phyloP scores from a whole-genome alignment of 1,140 invertebrate genomes.

The Oscheius sp. region DNA sequence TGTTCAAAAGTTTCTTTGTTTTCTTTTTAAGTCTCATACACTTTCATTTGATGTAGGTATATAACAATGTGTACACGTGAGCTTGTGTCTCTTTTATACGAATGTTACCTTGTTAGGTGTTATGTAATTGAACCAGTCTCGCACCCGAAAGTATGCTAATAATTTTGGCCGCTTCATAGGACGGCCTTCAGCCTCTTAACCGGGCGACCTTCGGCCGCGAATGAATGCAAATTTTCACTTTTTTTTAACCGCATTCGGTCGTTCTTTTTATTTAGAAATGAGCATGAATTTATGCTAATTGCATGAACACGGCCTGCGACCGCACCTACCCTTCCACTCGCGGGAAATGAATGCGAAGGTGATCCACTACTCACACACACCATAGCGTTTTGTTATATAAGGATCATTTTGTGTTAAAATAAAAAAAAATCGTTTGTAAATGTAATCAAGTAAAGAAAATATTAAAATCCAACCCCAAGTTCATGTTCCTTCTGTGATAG shows the following conservation, averaged over 20 bases:
- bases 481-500: constrained; percentile 2
- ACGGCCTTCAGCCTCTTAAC: too few relatives aligned
- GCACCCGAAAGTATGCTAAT: background rate
- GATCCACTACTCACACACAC: too few relatives aligned
- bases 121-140: background rate
- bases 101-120: background rate
- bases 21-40: background rate
- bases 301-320: too few relatives aligned
- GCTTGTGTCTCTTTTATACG: background rate
- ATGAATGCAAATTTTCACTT: too few relatives aligned
- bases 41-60: background rate
- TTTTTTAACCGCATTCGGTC: too few relatives aligned
- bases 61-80: background rate
- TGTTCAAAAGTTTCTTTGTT: background rate
- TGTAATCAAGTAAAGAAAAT: background rate
- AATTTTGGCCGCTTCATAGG: background rate
- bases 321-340: too few relatives aligned
- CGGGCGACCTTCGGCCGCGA: too few relatives aligned
- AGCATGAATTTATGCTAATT: too few relatives aligned
- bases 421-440: background rate
- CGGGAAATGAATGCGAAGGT: too few relatives aligned
- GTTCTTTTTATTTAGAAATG: too few relatives aligned
- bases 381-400: too few relatives aligned
- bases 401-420: too few relatives aligned
- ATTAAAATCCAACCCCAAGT: background rate